Evolutionary conservation across 2,797 vertebrate genomes (phyloP).

Genomic region (Paramormyrops hopkinsi): DNA sequence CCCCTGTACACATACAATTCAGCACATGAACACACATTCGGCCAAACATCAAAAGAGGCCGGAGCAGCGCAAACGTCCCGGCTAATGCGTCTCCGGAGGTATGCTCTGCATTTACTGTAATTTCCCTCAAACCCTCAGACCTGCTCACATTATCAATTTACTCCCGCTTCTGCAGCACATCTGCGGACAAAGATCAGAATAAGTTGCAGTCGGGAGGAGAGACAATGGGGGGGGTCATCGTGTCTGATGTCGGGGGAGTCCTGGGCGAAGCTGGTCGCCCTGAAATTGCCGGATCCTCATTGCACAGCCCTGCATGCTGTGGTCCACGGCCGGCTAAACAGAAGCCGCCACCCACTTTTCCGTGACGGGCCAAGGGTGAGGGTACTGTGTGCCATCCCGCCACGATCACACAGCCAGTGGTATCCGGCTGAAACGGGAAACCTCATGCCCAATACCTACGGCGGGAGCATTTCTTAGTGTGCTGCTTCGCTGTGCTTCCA

Average conservation of each 20-base stretch:
- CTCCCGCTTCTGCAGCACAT: not conserved
- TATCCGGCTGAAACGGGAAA: not conserved
- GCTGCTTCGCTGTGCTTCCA: not conserved
- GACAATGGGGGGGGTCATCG: not conserved
- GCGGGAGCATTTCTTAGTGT: not conserved
- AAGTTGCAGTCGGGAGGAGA: not conserved
- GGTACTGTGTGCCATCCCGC: not conserved
- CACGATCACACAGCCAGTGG: not conserved
- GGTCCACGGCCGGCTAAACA: no score
- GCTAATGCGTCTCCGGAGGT: not conserved
- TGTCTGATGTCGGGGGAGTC: not conserved
- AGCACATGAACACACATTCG: not conserved
- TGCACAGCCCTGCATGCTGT: not conserved
- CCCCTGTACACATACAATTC: not conserved
- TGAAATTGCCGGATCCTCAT: not conserved
- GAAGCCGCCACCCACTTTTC: not conserved
- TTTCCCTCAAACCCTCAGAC: conserved; percentile 11
- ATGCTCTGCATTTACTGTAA: not conserved
- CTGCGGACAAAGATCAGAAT: not conserved
- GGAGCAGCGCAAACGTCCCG: not conserved
- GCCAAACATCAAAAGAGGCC: not conserved
- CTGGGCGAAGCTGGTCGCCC: not conserved
- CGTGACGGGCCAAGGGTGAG: not conserved
- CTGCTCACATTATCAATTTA: conserved; percentile 11
- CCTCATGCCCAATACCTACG: not conserved